These are phyloP conservation scores for Drosophila limbata DNA, from an alignment of 2,888 invertebrate species.

Conservation along the genomic window DNA sequence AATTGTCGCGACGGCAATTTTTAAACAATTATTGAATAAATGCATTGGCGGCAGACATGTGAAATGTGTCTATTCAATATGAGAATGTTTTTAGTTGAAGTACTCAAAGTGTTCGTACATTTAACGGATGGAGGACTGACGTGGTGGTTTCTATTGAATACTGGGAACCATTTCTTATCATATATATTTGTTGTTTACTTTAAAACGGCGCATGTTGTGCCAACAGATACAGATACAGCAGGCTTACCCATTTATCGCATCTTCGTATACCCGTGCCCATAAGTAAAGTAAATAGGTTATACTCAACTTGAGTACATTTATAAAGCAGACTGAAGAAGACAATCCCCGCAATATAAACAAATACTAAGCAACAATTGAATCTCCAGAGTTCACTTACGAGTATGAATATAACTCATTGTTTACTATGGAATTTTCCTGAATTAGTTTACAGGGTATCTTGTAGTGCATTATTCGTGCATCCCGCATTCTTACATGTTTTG, in stretches of 20 bases:
- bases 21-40: constrained; percentile 12
- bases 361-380: background rate
- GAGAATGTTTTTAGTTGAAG: constrained; percentile 11
- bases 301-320: background rate
- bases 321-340: background rate
- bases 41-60: constrained; percentile 8
- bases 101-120: background rate
- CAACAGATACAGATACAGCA: constrained; percentile 17
- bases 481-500: constrained; percentile 11
- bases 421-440: background rate
- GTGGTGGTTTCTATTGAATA: constrained; percentile 10
- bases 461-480: background rate
- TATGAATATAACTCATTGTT: background rate
- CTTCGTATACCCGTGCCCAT: constrained; percentile 16
- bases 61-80: constrained; percentile 24
- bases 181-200: constrained; percentile 32
- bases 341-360: background rate
- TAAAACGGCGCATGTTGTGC: constrained; percentile 22
- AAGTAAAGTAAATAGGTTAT: background rate
- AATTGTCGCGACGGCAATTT: constrained; percentile 6
- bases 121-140: constrained; percentile 1
- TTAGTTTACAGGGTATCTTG: constrained; percentile 10
- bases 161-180: constrained; percentile 33
- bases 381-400: background rate
- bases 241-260: constrained; percentile 30